These are phyloP conservation scores for Garrulus glandarius DNA, from an alignment of 2,797 vertebrate genomes.

Conservation along the genomic window DNA sequence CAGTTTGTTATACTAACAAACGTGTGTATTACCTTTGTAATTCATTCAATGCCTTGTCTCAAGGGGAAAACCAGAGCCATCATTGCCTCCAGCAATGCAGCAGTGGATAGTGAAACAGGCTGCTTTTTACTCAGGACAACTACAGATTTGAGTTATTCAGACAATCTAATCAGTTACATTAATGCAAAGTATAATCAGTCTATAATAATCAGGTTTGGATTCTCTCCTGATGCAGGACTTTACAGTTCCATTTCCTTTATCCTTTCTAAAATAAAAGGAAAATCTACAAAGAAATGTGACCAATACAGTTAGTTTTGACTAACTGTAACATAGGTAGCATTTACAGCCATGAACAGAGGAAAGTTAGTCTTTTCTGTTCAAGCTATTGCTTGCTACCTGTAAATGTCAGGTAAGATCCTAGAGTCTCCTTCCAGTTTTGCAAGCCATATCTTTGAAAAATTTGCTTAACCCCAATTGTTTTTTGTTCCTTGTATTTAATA, in stretches of 20 bases:
- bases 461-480: neutral
- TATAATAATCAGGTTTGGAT: neutral
- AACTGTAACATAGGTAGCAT: neutral
- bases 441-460: neutral
- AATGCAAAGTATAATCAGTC: neutral
- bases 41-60: neutral
- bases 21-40: neutral
- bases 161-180: neutral
- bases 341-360: neutral
- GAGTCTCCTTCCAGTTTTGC: neutral
- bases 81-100: neutral
- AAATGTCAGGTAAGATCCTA: neutral
- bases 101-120: neutral
- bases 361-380: neutral
- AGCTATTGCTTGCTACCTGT: neutral
- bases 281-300: neutral
- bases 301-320: neutral
- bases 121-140: neutral
- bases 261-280: neutral
- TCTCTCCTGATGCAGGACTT: neutral
- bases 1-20: neutral
- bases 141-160: neutral
- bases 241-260: neutral
- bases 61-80: neutral
- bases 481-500: neutral